Evolutionary conservation across 2,888 invertebrate genomes (phyloP), one percentile per base, ranked within the genome.

Genomic region (Megamerina dolium): DNA sequence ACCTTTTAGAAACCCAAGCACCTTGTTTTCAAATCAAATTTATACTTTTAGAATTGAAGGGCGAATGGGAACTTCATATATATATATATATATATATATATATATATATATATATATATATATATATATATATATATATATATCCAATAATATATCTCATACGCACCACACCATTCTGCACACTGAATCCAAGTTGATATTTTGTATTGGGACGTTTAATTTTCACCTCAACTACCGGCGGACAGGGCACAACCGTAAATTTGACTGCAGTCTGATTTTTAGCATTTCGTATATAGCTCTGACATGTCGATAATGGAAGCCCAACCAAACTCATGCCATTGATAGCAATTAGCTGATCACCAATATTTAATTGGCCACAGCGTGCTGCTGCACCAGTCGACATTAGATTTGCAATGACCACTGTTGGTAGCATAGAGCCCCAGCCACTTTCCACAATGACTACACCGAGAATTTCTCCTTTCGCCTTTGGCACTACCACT

Each of bases 371-470:
- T 65, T 95, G 95, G 17, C 96, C 97, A 68, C 97, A 97, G 18
- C 97, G 78, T 1, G 99, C 96, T 6, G 99, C 97, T 2, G 99
- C 96, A 2, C 97, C 97, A 3, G 87, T 83, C 9, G 97, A 95
- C 56, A 93, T 90, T 57, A 99, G 78, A 75, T 99, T 99, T 39
- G 99, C 99, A 60, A 99, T 92, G 37, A 99, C 99, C 37, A 99
- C 97, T 1, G 99, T 99, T n/a, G 99, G 99, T 57, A 99, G 76
- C 97, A 99, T 97, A 18, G 95, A 96, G 19, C 99, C 99, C 99
- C 99, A 99, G 27, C 99, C 99, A 0, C 96, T 96, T 74, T 99
- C 99, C 48, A 99, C 99, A 58, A 99, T 95, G 38, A 99, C 97
- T 51, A 99, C 92, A 13, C 99, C 99, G 30, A 99, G 76, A 51